Percentiles rank a stretch among this genome's conserved stretches.
Conservation (phyloP, 2,797 vertebrate genomes). For the Intellagama lesueurii region DNA sequence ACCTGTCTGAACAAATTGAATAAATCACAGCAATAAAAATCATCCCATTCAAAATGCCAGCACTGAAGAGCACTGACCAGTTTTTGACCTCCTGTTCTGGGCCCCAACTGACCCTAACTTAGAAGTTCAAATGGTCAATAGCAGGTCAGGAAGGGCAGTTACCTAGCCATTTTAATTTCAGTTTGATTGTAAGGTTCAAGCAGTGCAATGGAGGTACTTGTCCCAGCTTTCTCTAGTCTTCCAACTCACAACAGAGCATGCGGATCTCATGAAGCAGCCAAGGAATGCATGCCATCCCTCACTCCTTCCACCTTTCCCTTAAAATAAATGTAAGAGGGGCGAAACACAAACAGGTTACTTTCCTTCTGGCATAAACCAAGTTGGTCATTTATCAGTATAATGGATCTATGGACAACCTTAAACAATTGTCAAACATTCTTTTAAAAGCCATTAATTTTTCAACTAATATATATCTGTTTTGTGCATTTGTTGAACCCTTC, state of each 20-base stretch:
- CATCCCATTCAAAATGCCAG: constrained; percentile 82
- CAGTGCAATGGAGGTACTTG: constrained; percentile 74
- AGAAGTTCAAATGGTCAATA: constrained; percentile 96
- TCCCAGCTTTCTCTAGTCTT: constrained; percentile 55
- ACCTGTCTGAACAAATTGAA: constrained; percentile 88
- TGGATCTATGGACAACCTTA: constrained; percentile 88
- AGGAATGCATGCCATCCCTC: background rate
- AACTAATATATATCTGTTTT: constrained; percentile 83
- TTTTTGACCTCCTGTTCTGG: constrained; percentile 92
- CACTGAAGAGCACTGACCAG: constrained; percentile 87
- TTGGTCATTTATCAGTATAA: constrained; percentile 89
- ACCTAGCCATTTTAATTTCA: constrained; percentile 79
- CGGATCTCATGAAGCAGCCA: constrained; percentile 43
- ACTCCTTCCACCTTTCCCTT: constrained; percentile 4
- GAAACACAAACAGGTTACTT: constrained; percentile 39
- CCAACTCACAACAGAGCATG: constrained; percentile 44
- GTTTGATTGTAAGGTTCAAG: constrained; percentile 80
- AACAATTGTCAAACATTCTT: constrained; percentile 93
- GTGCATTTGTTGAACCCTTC: constrained; percentile 83
- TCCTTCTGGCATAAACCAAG: constrained; percentile 70
- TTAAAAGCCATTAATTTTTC: constrained; percentile 90
- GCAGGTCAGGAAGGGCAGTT: constrained; percentile 86
- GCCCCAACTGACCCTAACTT: constrained; percentile 89
- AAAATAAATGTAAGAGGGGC: background rate
- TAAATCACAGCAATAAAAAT: constrained; percentile 93